Base-by-base conservation (phyloP, 1,140 invertebrate genomes). In the Trachymyrmex cornetzi region DNA sequence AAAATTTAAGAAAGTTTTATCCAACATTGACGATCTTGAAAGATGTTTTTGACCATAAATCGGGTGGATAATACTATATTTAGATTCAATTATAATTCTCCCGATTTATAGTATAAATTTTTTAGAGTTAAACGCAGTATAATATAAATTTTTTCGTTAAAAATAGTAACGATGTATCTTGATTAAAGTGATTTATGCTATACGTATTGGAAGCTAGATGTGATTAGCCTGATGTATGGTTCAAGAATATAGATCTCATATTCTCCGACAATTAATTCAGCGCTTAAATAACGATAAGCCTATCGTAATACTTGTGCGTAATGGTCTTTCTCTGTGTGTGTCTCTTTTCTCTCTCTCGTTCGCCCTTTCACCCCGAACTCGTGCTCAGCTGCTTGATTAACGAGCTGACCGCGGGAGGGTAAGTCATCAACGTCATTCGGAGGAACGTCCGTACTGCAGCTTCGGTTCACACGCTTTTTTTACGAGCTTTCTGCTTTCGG, bases 351-450 rank as follows among this genome's bases (percentile, higher is more conserved):
- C 96, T 96, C 96, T 96, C 95, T 96, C 95, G 95, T 95, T 95
- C 95, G 92, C 95, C 96, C 96, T 96, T 96, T 96, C 95, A 96
- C 95, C 95, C 95, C 93, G 95, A 95, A 96, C 95, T 95, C 94
- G 95, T 95, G 93, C 93, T 95, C 96, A 98, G 97, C 97, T 97
- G 97, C 97, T 97, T 98, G 96, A 97, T 98, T 96, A 97, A 98
- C 96, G 97, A 98, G 96, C 96, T 97, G 96, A 96, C 97, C 95
- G 96, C 97, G 92, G 97, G 96, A 95, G 97, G 97, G 97, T 98
- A 97, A 98, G 97, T 98, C 92, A 93, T 94, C 91, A 94, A 94
- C 86, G 77, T 89, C 89, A 91, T 88, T 87, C 89, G 81, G 77
- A 91, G 85, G 89, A 91, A 89, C 81, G 89, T 91, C 59, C 87